Base-by-base conservation (phyloP, 2,888 invertebrate genomes). In the Epinotia demarniana region DNA sequence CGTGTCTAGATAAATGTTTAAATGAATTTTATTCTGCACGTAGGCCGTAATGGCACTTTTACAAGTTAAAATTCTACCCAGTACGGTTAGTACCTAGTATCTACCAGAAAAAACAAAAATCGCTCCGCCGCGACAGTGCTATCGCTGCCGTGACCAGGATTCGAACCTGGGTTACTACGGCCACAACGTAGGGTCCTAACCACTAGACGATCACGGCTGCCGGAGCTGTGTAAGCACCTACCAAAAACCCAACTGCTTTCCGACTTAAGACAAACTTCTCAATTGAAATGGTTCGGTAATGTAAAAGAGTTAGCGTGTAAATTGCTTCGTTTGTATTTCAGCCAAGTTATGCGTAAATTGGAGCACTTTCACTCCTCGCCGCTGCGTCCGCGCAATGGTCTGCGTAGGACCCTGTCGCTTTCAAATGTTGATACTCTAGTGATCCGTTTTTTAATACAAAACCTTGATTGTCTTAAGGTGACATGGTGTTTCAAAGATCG, bases 171-270 rank as follows among this genome's bases (percentile, higher is more conserved):
- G 96, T 96, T 96, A 95, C 95, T 95, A 95, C 96, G 95, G 95
- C 95, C 95, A 96, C 95, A 96, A 95, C 95, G 95, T 95, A 95
- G 95, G 94, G 95, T 95, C 95, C 95, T 95, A 95, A 95, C 95
- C 95, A 96, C 96, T 96, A 95, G 95, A 96, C 95, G 95, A 96
- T 95, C 95, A 95, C 95, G 95, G 95, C 95, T 95, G 85, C 77
- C 85, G 89, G 86, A 89, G 90, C 90, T 85, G n/a, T 75, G 61
- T 1, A 6, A n/a, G 27, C n/a, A 46, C 27, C 61, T 1, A 39
- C 75, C 55, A 75, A 75, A 75, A 66, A 43, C 16, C 11, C 46
- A 46, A 39, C 57, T 66, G 53, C 64, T 39, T 71, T 75, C 64
- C 13, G 43, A 49, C 57, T 19, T 19, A 23, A 39, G 12, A 53